Conservation (phyloP, 1,140 invertebrate species). For the Daktulosphaira vitifoliae region DNA sequence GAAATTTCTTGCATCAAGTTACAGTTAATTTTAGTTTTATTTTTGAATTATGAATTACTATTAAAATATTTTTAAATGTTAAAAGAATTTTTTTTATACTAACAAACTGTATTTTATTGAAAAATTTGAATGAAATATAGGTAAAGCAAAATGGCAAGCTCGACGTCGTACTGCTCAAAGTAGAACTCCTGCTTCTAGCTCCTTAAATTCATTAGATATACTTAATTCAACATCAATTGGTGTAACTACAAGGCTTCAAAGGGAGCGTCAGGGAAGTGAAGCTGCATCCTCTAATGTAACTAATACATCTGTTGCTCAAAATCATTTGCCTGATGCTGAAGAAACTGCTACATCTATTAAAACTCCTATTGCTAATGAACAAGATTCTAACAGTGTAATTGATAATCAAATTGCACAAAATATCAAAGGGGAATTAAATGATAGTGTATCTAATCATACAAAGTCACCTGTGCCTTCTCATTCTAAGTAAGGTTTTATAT, state of each 20-base stretch:
- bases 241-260: constrained; percentile 67
- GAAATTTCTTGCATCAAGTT: too few species aligned
- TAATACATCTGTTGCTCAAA: constrained; percentile 5
- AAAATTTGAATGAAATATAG: too few species aligned
- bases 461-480: constrained; percentile 8
- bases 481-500: neutral
- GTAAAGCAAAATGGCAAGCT: constrained; percentile 28
- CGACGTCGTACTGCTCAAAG: constrained; percentile 30
- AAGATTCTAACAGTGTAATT: constrained; percentile 29
- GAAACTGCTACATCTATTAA: neutral
- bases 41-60: too few species aligned
- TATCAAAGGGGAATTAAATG: constrained; percentile 9
- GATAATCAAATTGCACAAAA: neutral
- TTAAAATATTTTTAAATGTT: too few species aligned
- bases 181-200: constrained; percentile 20
- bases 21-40: too few species aligned
- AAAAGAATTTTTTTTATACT: too few species aligned
- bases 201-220: constrained; percentile 28
- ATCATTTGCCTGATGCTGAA: constrained; percentile 11
- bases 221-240: constrained; percentile 26
- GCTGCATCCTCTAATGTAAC: constrained; percentile 30
- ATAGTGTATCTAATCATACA: constrained; percentile 4
- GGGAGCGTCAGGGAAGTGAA: constrained; percentile 46
- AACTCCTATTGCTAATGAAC: constrained; percentile 14
- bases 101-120: too few species aligned